phyloP scores from a whole-genome alignment of 37 sponge, comb jelly and placozoan species.

The Dysidea cf. avara region DNA sequence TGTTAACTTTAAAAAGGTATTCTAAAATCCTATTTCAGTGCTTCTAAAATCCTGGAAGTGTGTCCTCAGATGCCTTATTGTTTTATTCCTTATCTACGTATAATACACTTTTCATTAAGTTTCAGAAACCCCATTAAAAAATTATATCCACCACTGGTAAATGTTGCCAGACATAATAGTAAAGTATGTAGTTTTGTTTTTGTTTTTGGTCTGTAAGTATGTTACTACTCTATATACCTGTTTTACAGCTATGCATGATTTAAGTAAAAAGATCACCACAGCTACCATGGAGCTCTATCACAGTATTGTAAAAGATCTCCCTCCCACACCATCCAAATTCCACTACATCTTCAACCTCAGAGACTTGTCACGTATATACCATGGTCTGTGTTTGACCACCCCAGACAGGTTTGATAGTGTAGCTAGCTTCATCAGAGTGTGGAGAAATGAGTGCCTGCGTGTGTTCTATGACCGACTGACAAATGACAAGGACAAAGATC shows the following conservation, averaged over 20 bases:
- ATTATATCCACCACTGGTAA: too few species aligned
- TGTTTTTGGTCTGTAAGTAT: too few species aligned
- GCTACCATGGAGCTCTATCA: slow-evolving; percentile 93
- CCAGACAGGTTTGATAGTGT: slow-evolving; percentile 76
- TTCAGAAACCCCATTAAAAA: too few species aligned
- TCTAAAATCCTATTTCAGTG: too few species aligned
- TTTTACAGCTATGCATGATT: slow-evolving; percentile 56
- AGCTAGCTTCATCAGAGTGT: slow-evolving; percentile 74
- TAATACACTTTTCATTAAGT: too few species aligned
- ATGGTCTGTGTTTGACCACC: slow-evolving; percentile 82
- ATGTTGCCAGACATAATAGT: too few species aligned
- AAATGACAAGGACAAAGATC: slow-evolving; percentile 74
- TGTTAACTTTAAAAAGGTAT: too few species aligned
- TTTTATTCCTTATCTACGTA: too few species aligned
- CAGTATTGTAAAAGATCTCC: slow-evolving; percentile 85
- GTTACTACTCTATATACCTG: too few species aligned
- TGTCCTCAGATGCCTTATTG: too few species aligned
- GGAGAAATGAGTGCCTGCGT: slow-evolving; percentile 97
- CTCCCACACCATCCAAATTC: slow-evolving; percentile 98
- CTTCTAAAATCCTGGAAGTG: too few species aligned
- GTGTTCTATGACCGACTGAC: slow-evolving; percentile 96
- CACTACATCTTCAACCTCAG: slow-evolving; percentile 99
- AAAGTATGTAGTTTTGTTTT: too few species aligned
- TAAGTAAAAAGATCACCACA: slow-evolving; percentile 72
- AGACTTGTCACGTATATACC: slow-evolving; percentile 96